Evolutionary conservation across 2,113 vertebrate species (phyloP), one percentile per base, ranked within the genome.

Genomic region (Zeus faber): DNA sequence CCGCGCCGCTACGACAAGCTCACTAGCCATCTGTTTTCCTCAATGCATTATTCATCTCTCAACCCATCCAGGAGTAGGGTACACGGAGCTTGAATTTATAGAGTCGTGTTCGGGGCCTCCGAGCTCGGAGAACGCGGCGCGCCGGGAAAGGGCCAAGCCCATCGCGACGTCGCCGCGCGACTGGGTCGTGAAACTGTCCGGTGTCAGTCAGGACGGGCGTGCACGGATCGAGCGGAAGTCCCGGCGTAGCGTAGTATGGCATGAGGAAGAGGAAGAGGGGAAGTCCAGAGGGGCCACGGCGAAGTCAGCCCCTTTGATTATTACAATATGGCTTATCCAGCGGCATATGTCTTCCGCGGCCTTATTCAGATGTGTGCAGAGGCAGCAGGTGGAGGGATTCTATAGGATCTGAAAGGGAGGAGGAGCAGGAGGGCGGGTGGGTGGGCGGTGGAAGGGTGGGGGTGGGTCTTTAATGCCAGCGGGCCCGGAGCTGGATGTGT

Each of bases 401-500:
- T 59, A 57, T 65, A 65, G 59, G 62, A 46, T 67, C 54, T 66
- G 64, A 55, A 53, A 65, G 53, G 47, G 20, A 44, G 6, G 54
- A 33, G 23, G 50, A 4, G 24, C 8, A 22, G 43, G 43, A 31
- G 40, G 54, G 40, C 6, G 17, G 14, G 7, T 18, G 50, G 11
- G 35, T 16, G 16, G 33, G 43, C 20, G 27, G 50, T 13, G 20
- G 11, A 26, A 13, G 26, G 48, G 48, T 2, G 49, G 16, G n/a
- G 8, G 49, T 33, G 18, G 20, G 22, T 41, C 22, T 71, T 71
- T 50, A 58, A 62, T 22, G 49, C 24, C 48, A 53, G 23, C 26
- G 58, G 62, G 71, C 73, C 65, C 66, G 29, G 40, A 67, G 77
- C 59, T 60, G 24, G 49, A 65, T 54, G 67, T 65, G 70, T 76